These are phyloP conservation scores for Aethina tumida DNA, from an alignment of 1,140 invertebrate genomes.

Conservation along the genomic window DNA sequence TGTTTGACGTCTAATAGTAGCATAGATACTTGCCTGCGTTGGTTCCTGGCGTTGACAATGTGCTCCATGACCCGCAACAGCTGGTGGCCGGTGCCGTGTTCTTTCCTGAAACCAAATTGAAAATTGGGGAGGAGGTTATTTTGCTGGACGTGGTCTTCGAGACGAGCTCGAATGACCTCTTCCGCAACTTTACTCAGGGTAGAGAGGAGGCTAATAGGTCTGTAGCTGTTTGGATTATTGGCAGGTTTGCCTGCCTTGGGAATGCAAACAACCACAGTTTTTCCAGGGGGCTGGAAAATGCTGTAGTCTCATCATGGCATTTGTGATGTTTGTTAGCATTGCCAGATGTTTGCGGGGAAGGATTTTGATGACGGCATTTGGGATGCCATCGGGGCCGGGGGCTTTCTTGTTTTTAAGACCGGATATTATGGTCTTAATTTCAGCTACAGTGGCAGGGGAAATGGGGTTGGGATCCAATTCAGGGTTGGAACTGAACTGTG, in stretches of 20 bases:
- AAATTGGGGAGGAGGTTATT: slow-evolving; percentile 17
- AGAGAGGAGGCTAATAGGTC: slow-evolving; percentile 24
- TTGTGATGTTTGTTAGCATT: slow-evolving; percentile 16
- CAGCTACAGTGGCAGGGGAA: no score
- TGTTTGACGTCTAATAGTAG: no score
- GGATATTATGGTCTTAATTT: slow-evolving; percentile 2
- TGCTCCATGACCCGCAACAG: no score
- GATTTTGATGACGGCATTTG: slow-evolving; percentile 8
- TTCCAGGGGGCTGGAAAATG: slow-evolving; percentile 34
- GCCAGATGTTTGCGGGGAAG: slow-evolving; percentile 6
- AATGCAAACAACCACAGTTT: slow-evolving; percentile 8
- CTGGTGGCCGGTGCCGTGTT: slow-evolving; percentile 12
- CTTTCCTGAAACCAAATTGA: slow-evolving; percentile 22
- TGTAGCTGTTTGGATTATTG: slow-evolving; percentile 11
- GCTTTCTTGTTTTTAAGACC: slow-evolving; percentile 10
- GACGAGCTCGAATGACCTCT: slow-evolving; percentile 14
- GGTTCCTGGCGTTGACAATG: no score
- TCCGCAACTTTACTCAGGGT: slow-evolving; percentile 19
- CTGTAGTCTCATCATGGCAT: slow-evolving; percentile 20
- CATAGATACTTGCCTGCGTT: no score
- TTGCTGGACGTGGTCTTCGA: slow-evolving; percentile 11
- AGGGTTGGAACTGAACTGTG: no score
- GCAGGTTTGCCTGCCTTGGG: slow-evolving; percentile 4
- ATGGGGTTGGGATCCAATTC: no score
- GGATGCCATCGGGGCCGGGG: slow-evolving; percentile 10